Evolutionary conservation across 2,113 vertebrate species (phyloP), one percentile per base, ranked within the genome.

Genomic region (Austrofundulus limnaeus): DNA sequence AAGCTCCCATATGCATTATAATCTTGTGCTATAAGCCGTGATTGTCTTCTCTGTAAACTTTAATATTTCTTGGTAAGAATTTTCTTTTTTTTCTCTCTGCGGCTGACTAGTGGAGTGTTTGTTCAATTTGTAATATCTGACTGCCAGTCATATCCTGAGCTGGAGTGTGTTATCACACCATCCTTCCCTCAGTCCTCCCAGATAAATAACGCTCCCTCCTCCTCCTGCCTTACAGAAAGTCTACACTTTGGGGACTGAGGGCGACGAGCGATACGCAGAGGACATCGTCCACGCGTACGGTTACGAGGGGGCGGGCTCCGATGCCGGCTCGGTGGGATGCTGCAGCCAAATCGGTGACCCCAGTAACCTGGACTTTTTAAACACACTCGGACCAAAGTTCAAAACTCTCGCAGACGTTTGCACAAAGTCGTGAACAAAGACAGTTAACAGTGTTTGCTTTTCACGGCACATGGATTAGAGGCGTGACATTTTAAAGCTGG

Each of bases 331-430:
- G 0, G 91, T 97, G 34, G 95, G 95, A 52, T 96, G 95, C 85
- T 97, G 94, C 91, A 96, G 94, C 41, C 92, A 96, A 50, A 74
- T 83, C 20, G 92, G 81, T 49, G 93, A 94, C 55, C 82, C 9
- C 2, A 90, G 89, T 0, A 74, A 86, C 72, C 87, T 96, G 38
- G 93, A 95, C 76, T 96, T 97, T 91, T 83, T 97, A 61, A 93
- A 96, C 89, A 87, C 92, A 6, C 90, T 97, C 43, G 95, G 95
- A 68, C 94, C 96, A 34, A 97, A 96, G 90, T 97, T 97, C 90
- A 95, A 90, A 89, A 93, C 90, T 42, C 91, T 97, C 54, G 94
- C 94, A 84, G 92, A 92, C 42, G 89, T 93, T 2, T 94, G 92
- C 57, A 61, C 71, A 61, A 94, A 91, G 61, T 85, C 89, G 69